Conservation (phyloP, 2,888 invertebrate genomes). For the Anticlea derivata region DNA sequence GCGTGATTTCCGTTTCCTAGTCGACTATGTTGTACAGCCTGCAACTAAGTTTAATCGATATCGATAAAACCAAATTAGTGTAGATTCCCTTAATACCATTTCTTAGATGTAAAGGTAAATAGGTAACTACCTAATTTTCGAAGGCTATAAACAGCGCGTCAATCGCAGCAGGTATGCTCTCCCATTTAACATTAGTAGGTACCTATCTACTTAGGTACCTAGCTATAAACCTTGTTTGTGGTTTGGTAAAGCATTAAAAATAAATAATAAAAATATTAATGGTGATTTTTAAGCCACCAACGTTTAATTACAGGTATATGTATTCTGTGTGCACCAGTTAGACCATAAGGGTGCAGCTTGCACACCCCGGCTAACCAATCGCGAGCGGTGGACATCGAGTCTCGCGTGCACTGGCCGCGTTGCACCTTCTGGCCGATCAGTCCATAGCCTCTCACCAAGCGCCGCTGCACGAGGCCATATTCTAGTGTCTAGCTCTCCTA, state of each 20-base stretch:
- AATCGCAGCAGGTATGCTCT: too few species aligned
- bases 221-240: too few species aligned
- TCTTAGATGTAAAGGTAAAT: too few species aligned
- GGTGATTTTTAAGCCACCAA: not conserved
- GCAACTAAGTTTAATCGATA: constrained; percentile 6
- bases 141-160: too few species aligned
- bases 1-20: constrained; percentile 19
- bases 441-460: constrained; percentile 90
- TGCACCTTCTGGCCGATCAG: constrained; percentile 78
- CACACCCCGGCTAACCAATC: constrained; percentile 84
- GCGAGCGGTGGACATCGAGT: constrained; percentile 85
- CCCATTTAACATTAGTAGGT: too few species aligned
- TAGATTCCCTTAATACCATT: too few species aligned
- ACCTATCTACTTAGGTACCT: not conserved
- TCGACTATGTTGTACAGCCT: constrained; percentile 6
- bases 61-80: not conserved
- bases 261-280: not conserved
- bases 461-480: constrained; percentile 93
- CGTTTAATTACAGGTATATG: constrained; percentile 82
- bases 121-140: too few species aligned
- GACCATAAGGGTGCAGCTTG: constrained; percentile 88
- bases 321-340: constrained; percentile 89
- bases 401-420: constrained; percentile 85
- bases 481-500: constrained; percentile 87
- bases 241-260: too few species aligned